Evolutionary conservation across 2,888 invertebrate species (phyloP), one percentile per base, ranked within the genome.

Genomic region (Meloe dianella): DNA sequence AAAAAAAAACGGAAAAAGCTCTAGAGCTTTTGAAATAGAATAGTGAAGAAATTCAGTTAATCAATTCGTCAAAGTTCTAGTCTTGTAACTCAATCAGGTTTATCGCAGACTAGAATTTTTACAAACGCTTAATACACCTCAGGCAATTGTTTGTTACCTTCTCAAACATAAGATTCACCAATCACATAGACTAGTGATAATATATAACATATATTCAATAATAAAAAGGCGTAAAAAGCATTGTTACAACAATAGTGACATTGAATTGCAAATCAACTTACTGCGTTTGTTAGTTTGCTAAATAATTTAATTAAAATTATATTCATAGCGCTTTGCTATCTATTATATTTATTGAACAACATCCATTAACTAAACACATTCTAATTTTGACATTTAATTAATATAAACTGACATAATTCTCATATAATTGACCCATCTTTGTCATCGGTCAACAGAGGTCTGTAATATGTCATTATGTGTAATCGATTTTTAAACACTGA

Each of bases 41-140:
- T 59, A 59, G 41, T 41, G 61, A 58, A 73, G 68, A 71, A 73
- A 73, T 70, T 71, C 70, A 65, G 70, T 70, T 73, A 71, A 73
- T 73, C 71, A 73, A 68, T 64, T 67, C 66, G 66, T 66, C 61
- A 30, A 30, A 62, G 58, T 68, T 29, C 60, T 47, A 62, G 63
- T 60, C 51, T 60, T 57, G 57, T 30, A 63, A 54, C 57, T 59
- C 22, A 57, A 51, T 63, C 57, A 63, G 56, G 67, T 57, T 63
- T n/a, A n/a, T n/a, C n/a, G 71, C 68, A 60, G 61, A 54, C 58
- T 51, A 32, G 71, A 70, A 71, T 71, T 70, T 65, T 67, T 56
- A 64, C 51, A 51, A 12, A 51, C 5, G 1, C 7, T 47, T 2
- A 47, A 47, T 8, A 20, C 9, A 10, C 47, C 12, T 51, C 4